Base-by-base conservation (phyloP, 2,888 invertebrate species). In the Papilio demoleus region DNA sequence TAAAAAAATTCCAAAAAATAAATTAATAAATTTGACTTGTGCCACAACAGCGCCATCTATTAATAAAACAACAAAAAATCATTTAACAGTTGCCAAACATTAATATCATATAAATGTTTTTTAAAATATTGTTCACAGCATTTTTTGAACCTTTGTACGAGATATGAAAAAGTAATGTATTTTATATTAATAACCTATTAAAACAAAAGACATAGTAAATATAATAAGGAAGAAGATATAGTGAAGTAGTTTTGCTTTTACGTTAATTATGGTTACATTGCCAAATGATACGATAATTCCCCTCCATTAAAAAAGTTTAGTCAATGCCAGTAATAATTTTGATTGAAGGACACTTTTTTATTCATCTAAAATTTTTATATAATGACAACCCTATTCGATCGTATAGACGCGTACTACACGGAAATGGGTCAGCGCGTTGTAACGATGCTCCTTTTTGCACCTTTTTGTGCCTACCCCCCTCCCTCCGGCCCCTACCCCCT, bases 401-500 rank as follows among this genome's bases (percentile, higher is more conserved):
- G 70, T 65, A 61, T 63, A 65, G 65, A 70, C 67, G 70, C 67
- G 60, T 62, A 60, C 61, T 67, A 62, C 65, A 69, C 72, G 76
- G 75, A 86, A 85, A 82, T 84, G 75, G 87, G 87, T 86, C 87
- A 85, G 80, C 73, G 77, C 76, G 76, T 77, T 81, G 77, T 83
- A 81, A 85, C 81, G 86, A 84, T 77, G 79, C 79, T 79, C 81
- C 76, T 83, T 85, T 83, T 84, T 84, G 75, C 80, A 74, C 74
- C 77, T 80, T 82, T 82, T 80, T 74, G 71, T 75, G 70, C 70
- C 67, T 66, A 66, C 24, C 9, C 19, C 68, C 38, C 27, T 12
- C 45, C n/a, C 31, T 11, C 68, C 24, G n/a, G 5, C 42, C 31
- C 31, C n/a, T 58, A 14, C 27, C 9, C 62, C 8, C 14, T 68